phyloP scores from a whole-genome alignment of 1,140 invertebrate species.

The Anthonomus grandis region DNA sequence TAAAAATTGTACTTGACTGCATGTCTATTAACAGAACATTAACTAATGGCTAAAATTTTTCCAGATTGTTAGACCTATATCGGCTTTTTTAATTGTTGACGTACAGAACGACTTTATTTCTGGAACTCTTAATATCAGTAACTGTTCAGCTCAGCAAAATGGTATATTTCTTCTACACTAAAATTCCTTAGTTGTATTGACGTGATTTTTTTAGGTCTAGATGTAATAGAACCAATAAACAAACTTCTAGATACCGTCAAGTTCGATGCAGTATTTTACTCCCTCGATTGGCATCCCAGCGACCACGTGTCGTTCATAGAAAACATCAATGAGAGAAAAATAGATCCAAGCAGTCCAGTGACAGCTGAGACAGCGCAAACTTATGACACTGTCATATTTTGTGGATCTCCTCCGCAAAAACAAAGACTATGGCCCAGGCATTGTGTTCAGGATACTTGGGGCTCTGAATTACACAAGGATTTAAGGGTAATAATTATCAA shows the following conservation, averaged over 20 bases:
- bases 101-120: conserved; percentile 98
- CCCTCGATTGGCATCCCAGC: conserved; percentile 94
- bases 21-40: neutral
- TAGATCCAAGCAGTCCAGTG: conserved; percentile 66
- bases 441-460: conserved; percentile 93
- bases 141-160: conserved; percentile 90
- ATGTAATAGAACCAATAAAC: conserved; percentile 92
- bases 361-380: conserved; percentile 72
- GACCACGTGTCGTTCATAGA: conserved; percentile 97
- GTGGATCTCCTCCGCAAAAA: conserved; percentile 75
- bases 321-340: conserved; percentile 70
- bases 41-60: neutral
- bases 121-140: conserved; percentile 88
- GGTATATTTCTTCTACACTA: conserved; percentile 48
- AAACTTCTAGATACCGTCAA: conserved; percentile 75
- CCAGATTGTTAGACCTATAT: conserved; percentile 81
- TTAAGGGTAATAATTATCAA: conserved; percentile 63
- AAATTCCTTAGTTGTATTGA: neutral
- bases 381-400: conserved; percentile 90
- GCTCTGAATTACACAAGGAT: conserved; percentile 88
- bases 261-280: conserved; percentile 94
- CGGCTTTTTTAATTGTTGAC: conserved; percentile 91
- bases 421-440: conserved; percentile 93
- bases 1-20: conserved; percentile 64
- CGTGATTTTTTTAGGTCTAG: conserved; percentile 49